Evolutionary conservation across 2,797 vertebrate species (phyloP).

Genomic region (Sardinella longiceps): DNA sequence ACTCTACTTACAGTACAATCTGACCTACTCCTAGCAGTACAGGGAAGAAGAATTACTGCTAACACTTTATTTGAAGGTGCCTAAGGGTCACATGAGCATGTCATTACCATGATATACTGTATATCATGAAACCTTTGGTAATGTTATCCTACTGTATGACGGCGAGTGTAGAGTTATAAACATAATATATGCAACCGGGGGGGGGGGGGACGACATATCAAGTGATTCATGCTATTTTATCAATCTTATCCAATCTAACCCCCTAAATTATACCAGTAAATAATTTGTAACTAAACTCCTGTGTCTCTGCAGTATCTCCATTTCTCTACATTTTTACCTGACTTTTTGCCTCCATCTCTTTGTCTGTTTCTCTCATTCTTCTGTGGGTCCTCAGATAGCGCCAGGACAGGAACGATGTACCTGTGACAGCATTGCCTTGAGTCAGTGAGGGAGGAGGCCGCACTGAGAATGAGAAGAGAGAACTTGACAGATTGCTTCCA

Average conservation of each 20-base stretch:
- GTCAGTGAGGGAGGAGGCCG: conserved; percentile 83
- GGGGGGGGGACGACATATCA: too few relatives aligned
- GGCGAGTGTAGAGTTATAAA: too few relatives aligned
- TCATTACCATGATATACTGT: too few relatives aligned
- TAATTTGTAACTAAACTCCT: neutral
- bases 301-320: neutral
- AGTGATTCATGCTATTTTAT: neutral
- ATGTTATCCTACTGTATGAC: too few relatives aligned
- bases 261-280: conserved; percentile 10
- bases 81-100: too few relatives aligned
- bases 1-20: too few relatives aligned
- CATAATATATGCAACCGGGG: too few relatives aligned
- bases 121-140: too few relatives aligned
- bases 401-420: conserved; percentile 86
- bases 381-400: conserved; percentile 82
- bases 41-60: neutral
- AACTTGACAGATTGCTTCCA: conserved; percentile 84
- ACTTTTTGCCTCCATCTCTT: neutral
- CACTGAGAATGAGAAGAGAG: conserved; percentile 80
- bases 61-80: too few relatives aligned
- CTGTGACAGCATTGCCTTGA: conserved; percentile 94
- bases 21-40: conserved; percentile 90
- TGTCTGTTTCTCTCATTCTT: conserved; percentile 24
- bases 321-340: neutral
- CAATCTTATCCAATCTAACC: neutral